phyloP scores from a whole-genome alignment of 2,113 vertebrate species.

The Kryptolebias marmoratus region DNA sequence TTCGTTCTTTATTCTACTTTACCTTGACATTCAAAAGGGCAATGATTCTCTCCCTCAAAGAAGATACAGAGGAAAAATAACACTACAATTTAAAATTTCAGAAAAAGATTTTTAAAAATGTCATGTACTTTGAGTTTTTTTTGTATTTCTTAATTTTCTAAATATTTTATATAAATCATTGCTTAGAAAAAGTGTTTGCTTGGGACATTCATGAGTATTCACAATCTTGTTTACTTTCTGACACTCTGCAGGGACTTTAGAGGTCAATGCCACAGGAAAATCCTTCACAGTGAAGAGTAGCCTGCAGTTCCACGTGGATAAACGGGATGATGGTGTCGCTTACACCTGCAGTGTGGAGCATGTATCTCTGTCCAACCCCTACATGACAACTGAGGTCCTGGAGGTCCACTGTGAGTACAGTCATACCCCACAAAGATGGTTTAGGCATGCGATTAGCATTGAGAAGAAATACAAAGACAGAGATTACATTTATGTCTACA shows the following conservation, averaged over 20 bases:
- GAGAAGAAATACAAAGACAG: slow-evolving; percentile 58
- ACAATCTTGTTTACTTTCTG: slow-evolving; percentile 51
- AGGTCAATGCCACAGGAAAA: slow-evolving; percentile 89
- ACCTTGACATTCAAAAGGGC: slow-evolving; percentile 71
- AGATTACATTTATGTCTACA: slow-evolving; percentile 60
- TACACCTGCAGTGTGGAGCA: slow-evolving; percentile 97
- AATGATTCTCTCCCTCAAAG: slow-evolving; percentile 61
- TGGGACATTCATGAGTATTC: not conserved
- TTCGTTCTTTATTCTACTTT: slow-evolving; percentile 62
- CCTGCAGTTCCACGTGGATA: slow-evolving; percentile 90
- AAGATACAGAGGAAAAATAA: slow-evolving; percentile 47
- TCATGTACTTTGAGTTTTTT: not conserved
- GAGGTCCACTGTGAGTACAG: slow-evolving; percentile 97
- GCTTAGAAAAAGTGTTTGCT: not conserved
- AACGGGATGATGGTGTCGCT: slow-evolving; percentile 89
- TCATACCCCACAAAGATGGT: slow-evolving; percentile 34
- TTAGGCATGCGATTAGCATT: slow-evolving; percentile 37
- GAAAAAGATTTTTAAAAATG: slow-evolving; percentile 36
- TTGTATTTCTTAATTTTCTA: slow-evolving; percentile 26
- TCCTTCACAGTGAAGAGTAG: slow-evolving; percentile 93
- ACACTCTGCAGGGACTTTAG: slow-evolving; percentile 85
- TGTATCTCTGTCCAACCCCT: slow-evolving; percentile 89
- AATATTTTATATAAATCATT: not conserved
- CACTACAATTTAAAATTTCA: slow-evolving; percentile 37
- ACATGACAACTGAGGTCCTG: slow-evolving; percentile 94